Conservation (phyloP, 1,140 invertebrate genomes). For the Helicoverpa armigera region DNA sequence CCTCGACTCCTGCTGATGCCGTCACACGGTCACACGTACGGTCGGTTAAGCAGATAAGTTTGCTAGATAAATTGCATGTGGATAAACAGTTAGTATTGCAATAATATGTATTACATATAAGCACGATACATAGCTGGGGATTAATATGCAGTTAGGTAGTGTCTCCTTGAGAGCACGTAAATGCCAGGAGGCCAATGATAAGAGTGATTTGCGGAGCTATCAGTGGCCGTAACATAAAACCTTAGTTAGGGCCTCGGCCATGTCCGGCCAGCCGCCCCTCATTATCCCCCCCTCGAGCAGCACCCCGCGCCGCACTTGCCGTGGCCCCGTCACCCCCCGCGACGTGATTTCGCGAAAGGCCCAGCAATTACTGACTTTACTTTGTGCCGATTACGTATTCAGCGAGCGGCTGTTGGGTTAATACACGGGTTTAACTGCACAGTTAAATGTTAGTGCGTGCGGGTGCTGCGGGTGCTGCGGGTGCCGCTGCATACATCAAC, state of each 20-base stretch:
- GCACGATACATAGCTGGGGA: no score
- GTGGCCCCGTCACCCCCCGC: background rate
- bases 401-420: background rate
- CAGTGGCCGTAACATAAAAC: constrained; percentile 57
- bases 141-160: no score
- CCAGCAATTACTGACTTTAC: constrained; percentile 50
- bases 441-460: constrained; percentile 18
- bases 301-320: background rate
- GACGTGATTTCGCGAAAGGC: constrained; percentile 49
- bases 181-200: constrained; percentile 56
- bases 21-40: no score
- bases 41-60: no score
- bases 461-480: background rate
- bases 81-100: no score
- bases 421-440: constrained; percentile 20
- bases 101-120: no score
- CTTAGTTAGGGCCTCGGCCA: constrained; percentile 48
- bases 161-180: constrained; percentile 36
- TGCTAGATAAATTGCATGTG: no score
- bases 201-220: constrained; percentile 64
- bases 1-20: no score
- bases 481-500: constrained; percentile 20
- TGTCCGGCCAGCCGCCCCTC: constrained; percentile 23
- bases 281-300: constrained; percentile 1
- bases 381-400: constrained; percentile 24